These are phyloP conservation scores for Adrianichthys oophorus DNA, from an alignment of 2,797 vertebrate genomes.

Conservation along the genomic window DNA sequence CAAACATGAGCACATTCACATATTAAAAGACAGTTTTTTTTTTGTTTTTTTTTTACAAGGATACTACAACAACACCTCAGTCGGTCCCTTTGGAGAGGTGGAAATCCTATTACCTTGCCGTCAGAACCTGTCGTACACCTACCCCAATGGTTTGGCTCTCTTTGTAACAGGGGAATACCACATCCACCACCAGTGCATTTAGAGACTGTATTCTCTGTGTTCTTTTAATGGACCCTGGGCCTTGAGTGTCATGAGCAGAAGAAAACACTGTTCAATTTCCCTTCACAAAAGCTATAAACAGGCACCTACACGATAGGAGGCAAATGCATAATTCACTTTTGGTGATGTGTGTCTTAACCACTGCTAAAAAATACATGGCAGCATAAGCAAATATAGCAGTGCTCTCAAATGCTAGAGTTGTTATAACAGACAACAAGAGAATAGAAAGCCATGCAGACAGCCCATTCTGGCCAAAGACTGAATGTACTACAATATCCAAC, in stretches of 20 bases:
- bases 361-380: conserved; percentile 95
- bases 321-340: conserved; percentile 93
- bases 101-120: conserved; percentile 63
- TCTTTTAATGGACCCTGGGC: conserved; percentile 66
- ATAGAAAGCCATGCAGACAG: conserved; percentile 52
- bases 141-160: conserved; percentile 23
- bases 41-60: conserved; percentile 57
- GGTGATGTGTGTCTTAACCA: conserved; percentile 90
- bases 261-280: conserved; percentile 83
- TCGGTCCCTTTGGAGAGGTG: conserved; percentile 63
- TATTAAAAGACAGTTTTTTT: conserved; percentile 40
- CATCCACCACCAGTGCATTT: conserved; percentile 60
- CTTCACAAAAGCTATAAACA: conserved; percentile 82
- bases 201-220: conserved; percentile 50
- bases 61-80: conserved; percentile 61
- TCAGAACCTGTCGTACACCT: conserved; percentile 61
- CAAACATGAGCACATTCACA: conserved; percentile 65
- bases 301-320: conserved; percentile 80
- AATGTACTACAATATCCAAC: conserved; percentile 43
- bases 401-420: conserved; percentile 77
- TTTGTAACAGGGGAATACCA: conserved; percentile 53
- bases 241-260: conserved; percentile 62
- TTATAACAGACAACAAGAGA: conserved; percentile 80
- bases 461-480: conserved; percentile 53
- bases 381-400: conserved; percentile 90